Evolutionary conservation across 2,113 vertebrate species (phyloP).

Genomic region (Grantiella picta): DNA sequence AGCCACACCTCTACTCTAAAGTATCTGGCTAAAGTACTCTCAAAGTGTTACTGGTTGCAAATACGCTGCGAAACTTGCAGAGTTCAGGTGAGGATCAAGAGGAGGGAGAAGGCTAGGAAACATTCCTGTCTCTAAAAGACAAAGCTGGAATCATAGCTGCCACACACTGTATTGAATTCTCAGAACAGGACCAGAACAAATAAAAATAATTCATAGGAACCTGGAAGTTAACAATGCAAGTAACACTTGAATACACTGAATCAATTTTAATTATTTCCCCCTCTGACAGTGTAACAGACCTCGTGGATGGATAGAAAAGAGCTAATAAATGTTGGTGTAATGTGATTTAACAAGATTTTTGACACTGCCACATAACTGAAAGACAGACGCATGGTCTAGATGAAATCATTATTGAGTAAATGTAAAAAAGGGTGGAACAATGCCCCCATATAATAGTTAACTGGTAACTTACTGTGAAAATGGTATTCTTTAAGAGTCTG

Average conservation of each 20-base stretch:
- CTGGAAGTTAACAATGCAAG: not conserved
- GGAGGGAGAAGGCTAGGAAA: not conserved
- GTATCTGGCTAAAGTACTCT: not conserved
- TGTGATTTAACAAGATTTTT: not conserved
- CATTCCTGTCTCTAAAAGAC: not conserved
- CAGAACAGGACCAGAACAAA: not conserved
- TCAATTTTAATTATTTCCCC: not conserved
- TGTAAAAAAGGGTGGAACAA: not conserved
- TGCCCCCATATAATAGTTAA: not conserved
- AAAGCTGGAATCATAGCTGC: not conserved
- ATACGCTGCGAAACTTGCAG: not conserved
- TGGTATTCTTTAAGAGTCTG: not conserved
- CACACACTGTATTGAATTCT: not conserved
- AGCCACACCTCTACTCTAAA: not conserved
- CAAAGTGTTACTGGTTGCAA: not conserved
- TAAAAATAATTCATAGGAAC: not conserved
- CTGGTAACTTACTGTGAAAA: not conserved
- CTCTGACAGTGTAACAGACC: not conserved
- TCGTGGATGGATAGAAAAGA: not conserved
- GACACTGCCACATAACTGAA: not conserved
- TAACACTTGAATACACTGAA: not conserved
- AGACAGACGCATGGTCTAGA: not conserved
- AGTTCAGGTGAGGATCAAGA: not conserved
- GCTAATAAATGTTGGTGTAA: not conserved
- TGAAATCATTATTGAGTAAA: not conserved